Evolutionary conservation across 2,797 vertebrate genomes (phyloP).

Genomic region (Calcarius lapponicus): DNA sequence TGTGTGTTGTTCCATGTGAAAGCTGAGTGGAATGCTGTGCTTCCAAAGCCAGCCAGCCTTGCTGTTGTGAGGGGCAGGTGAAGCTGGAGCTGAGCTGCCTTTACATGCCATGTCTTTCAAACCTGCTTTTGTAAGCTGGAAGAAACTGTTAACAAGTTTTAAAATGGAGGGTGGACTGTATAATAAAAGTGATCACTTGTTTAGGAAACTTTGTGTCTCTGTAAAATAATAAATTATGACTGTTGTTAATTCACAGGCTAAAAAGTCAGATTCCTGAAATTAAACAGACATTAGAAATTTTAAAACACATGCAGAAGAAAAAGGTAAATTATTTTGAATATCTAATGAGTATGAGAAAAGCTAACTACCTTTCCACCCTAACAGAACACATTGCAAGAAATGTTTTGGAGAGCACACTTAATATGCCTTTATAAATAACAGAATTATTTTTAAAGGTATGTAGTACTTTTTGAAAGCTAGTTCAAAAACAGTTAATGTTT

Average conservation of each 20-base stretch:
- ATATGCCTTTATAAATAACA: constrained; percentile 64
- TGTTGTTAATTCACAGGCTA: constrained; percentile 82
- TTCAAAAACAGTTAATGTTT: constrained; percentile 8
- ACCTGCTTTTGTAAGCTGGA: not conserved
- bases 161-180: not conserved
- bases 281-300: constrained; percentile 98
- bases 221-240: constrained; percentile 58
- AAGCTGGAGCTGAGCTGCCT: constrained; percentile 1
- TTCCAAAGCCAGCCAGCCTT: not conserved
- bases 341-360: constrained; percentile 54
- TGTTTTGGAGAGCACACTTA: constrained; percentile 61
- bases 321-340: constrained; percentile 83
- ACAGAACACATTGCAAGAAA: constrained; percentile 61
- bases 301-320: constrained; percentile 99
- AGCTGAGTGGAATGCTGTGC: not conserved
- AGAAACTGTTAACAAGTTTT: not conserved
- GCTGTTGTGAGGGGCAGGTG: not conserved
- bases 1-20: not conserved
- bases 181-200: constrained; percentile 34
- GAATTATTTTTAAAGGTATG: constrained; percentile 65
- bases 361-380: constrained; percentile 59
- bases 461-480: constrained; percentile 48
- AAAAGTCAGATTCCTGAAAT: constrained; percentile 98
- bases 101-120: not conserved
- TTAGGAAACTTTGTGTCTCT: constrained; percentile 45